Evolutionary conservation across 2,797 vertebrate species (phyloP).

Genomic region (Pangasius mekongensis): DNA sequence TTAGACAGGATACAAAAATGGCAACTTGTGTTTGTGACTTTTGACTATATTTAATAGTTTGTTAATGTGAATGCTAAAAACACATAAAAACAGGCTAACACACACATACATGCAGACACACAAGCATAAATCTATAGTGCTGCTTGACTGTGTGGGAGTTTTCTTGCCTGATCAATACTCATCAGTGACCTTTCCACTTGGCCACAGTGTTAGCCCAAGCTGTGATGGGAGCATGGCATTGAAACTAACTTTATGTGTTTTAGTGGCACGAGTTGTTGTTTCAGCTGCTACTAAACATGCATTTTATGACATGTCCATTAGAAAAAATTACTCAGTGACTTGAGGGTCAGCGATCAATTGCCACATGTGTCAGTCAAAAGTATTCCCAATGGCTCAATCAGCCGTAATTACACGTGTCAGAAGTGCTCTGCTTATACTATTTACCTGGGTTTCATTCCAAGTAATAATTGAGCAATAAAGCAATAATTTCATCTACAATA

Average conservation of each 20-base stretch:
- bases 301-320: conserved; percentile 64
- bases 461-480: background rate
- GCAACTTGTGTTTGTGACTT: background rate
- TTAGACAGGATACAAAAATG: conserved; percentile 21
- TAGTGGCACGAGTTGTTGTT: conserved; percentile 21
- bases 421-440: conserved; percentile 14
- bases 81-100: conserved; percentile 14
- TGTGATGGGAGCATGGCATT: conserved; percentile 63
- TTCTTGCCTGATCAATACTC: conserved; percentile 74
- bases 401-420: conserved; percentile 44
- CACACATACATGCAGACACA: conserved; percentile 22
- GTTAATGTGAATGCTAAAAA: background rate
- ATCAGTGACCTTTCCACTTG: conserved; percentile 76
- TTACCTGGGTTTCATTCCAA: background rate
- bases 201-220: conserved; percentile 65
- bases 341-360: conserved; percentile 72
- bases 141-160: conserved; percentile 59
- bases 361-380: conserved; percentile 72
- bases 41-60: background rate
- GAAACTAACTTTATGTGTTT: background rate
- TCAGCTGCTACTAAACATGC: conserved; percentile 60
- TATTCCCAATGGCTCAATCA: conserved; percentile 68
- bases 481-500: background rate
- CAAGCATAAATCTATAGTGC: conserved; percentile 73
- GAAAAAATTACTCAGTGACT: conserved; percentile 61